phyloP scores from a whole-genome alignment of 2,888 invertebrate species.

The Caprella mutica region DNA sequence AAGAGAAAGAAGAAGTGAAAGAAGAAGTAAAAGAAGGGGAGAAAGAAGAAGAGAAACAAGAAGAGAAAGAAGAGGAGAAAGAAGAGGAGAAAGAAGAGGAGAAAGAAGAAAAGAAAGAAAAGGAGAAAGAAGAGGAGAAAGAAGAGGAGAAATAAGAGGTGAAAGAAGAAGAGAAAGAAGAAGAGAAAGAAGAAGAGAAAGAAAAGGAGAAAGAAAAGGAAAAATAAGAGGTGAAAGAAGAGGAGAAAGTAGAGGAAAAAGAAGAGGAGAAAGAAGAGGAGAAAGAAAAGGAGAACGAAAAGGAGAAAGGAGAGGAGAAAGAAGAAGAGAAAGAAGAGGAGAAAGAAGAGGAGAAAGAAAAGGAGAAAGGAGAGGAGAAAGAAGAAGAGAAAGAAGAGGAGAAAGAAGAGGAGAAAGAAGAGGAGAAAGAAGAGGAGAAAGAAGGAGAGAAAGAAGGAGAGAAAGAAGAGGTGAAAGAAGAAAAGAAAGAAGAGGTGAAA shows the following conservation, averaged over 20 bases:
- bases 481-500: not conserved
- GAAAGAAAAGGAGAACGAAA: not conserved
- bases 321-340: not conserved
- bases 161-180: too few species aligned
- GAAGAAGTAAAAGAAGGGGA: not conserved
- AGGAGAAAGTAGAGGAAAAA: not conserved
- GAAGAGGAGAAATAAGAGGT: too few species aligned
- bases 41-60: not conserved
- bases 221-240: not conserved
- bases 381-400: not conserved
- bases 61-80: not conserved
- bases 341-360: not conserved
- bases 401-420: not conserved
- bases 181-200: not conserved
- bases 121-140: too few species aligned
- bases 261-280: not conserved
- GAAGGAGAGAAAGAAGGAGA: not conserved
- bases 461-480: not conserved
- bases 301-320: not conserved
- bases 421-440: not conserved
- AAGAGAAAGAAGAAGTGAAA: too few species aligned
- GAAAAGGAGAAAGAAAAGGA: not conserved
- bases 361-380: too few species aligned
- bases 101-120: not conserved
- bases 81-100: not conserved